phyloP scores from a whole-genome alignment of 2,797 vertebrate genomes.

The Emys orbicularis region DNA sequence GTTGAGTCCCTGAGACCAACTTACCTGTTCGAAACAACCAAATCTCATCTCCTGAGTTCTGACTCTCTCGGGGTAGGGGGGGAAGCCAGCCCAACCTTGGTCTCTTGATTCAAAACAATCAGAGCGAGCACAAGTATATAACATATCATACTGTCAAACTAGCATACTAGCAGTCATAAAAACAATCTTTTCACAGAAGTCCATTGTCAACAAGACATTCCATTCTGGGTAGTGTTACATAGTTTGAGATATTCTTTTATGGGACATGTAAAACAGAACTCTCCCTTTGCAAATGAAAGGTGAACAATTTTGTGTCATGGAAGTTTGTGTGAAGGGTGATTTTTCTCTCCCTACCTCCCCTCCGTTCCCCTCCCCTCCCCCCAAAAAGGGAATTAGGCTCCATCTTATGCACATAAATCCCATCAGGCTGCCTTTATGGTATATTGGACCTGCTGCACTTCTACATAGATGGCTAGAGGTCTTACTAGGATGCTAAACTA shows the following conservation, averaged over 20 bases:
- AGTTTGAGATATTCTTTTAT: background rate
- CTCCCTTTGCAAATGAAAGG: background rate
- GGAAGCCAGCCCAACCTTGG: background rate
- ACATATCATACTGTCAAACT: background rate
- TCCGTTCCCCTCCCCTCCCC: rapidly evolving
- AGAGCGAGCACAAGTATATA: background rate
- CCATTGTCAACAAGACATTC: background rate
- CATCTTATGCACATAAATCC: background rate
- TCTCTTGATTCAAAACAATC: background rate
- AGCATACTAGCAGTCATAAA: rapidly evolving
- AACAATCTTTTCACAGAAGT: background rate
- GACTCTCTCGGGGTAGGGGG: too few relatives aligned
- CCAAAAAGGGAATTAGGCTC: background rate
- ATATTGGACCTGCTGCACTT: background rate
- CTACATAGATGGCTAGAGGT: background rate
- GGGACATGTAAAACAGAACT: background rate
- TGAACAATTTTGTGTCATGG: background rate
- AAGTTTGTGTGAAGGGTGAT: background rate
- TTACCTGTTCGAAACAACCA: background rate
- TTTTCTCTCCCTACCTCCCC: background rate
- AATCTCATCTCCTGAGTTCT: background rate
- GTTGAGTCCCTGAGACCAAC: background rate
- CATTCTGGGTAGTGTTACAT: background rate
- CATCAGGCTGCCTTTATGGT: background rate
- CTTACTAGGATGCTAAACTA: background rate